These are phyloP conservation scores for Oncorhynchus clarkii DNA, from an alignment of 2,113 vertebrate species.

Conservation along the genomic window DNA sequence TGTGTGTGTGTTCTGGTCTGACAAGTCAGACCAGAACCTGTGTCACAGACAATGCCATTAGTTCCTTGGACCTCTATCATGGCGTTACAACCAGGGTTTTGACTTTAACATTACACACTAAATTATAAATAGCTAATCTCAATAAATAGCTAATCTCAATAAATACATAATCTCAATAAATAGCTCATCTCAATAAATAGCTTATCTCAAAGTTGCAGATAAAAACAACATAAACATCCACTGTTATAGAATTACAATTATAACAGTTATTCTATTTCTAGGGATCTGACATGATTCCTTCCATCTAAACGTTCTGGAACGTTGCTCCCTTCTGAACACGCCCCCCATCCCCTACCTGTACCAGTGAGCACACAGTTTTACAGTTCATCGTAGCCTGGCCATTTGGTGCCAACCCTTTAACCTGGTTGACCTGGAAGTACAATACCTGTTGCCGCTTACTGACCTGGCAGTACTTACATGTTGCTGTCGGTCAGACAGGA, in stretches of 20 bases:
- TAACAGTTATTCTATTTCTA: too few species aligned
- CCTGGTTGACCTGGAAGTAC: not conserved
- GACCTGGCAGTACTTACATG: constrained; percentile 79
- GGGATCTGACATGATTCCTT: too few species aligned
- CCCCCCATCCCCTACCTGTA: too few species aligned
- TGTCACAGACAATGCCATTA: not conserved
- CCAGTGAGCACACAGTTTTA: too few species aligned
- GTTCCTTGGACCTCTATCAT: not conserved
- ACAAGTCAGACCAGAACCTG: not conserved
- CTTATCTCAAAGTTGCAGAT: not conserved
- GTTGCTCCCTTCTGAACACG: too few species aligned
- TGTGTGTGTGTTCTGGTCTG: not conserved
- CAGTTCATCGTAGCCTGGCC: too few species aligned
- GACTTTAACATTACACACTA: not conserved
- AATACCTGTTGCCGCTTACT: not conserved
- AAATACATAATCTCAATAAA: too few species aligned
- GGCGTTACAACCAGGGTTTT: not conserved
- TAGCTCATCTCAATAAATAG: not conserved
- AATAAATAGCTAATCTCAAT: too few species aligned
- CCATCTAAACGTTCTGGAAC: too few species aligned
- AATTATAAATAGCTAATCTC: not conserved
- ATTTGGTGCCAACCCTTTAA: too few species aligned
- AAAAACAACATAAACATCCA: not conserved
- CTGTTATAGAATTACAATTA: not conserved
- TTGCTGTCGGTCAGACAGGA: constrained; percentile 94